A percentile compares a stretch with the other conserved stretches of the same genome.
phyloP scores from a whole-genome alignment of 2,888 invertebrate genomes.

The Caenorhabditis afra region DNA sequence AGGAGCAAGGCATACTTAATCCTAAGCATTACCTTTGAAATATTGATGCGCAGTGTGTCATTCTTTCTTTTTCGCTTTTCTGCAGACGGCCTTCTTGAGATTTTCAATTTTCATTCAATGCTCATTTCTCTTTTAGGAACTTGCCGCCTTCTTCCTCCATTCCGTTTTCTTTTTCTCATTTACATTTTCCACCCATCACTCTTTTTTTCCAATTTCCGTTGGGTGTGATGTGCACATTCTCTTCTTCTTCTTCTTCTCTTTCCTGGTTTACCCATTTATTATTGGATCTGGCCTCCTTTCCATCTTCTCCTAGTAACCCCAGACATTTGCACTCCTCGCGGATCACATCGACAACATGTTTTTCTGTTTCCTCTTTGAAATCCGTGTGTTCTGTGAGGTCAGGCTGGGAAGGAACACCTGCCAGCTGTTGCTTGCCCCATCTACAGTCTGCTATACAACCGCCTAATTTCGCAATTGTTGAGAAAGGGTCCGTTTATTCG shows the following conservation, averaged over 20 bases:
- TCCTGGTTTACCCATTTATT: neutral
- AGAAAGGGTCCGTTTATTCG: too few relatives aligned
- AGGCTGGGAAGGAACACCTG: too few relatives aligned
- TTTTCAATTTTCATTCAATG: slow-evolving; percentile 4
- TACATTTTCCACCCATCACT: neutral
- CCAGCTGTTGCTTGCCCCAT: too few relatives aligned
- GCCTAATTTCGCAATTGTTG: too few relatives aligned
- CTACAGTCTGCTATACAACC: too few relatives aligned
- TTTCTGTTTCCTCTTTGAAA: too few relatives aligned
- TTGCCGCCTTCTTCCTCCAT: neutral
- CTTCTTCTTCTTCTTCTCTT: neutral
- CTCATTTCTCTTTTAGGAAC: neutral
- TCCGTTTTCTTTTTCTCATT: slow-evolving; percentile 6
- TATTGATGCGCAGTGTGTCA: slow-evolving; percentile 48
- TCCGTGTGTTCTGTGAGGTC: too few relatives aligned
- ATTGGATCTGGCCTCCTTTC: too few relatives aligned
- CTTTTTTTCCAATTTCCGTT: neutral
- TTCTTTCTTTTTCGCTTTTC: slow-evolving; percentile 24
- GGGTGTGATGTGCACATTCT: neutral
- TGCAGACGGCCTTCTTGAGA: slow-evolving; percentile 21
- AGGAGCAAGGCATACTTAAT: slow-evolving; percentile 40
- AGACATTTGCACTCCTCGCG: too few relatives aligned
- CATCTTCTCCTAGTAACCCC: too few relatives aligned
- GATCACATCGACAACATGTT: too few relatives aligned
- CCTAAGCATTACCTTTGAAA: slow-evolving; percentile 59